Evolutionary conservation across 2,888 invertebrate species (phyloP).

Genomic region (Leptopilina drosophilae): DNA sequence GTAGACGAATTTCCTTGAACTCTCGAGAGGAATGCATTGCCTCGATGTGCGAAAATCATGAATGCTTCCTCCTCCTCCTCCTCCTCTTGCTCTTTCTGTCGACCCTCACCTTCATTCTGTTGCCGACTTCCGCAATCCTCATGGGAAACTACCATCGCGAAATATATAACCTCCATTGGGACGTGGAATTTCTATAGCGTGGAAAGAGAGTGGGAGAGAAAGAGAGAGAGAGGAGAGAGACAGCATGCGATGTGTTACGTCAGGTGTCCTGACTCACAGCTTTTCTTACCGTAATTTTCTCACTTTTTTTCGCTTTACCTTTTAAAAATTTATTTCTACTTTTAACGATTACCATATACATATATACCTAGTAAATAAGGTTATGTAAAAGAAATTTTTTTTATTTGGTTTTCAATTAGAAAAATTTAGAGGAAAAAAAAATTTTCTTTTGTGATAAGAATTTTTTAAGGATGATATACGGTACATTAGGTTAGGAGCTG

Average conservation of each 20-base stretch:
- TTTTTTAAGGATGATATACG: neutral
- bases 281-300: slow-evolving; percentile 9
- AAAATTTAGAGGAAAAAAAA: too few relatives aligned
- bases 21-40: slow-evolving; percentile 52
- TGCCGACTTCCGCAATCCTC: slow-evolving; percentile 49
- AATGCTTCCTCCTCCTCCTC: slow-evolving; percentile 48
- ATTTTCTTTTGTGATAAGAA: too few relatives aligned
- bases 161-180: slow-evolving; percentile 48
- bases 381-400: too few relatives aligned
- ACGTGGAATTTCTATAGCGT: slow-evolving; percentile 57
- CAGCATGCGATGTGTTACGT: slow-evolving; percentile 55
- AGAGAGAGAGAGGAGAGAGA: slow-evolving; percentile 49
- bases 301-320: neutral
- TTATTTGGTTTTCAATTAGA: too few relatives aligned
- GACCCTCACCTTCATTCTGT: slow-evolving; percentile 45
- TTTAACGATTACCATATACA: too few relatives aligned
- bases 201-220: slow-evolving; percentile 43
- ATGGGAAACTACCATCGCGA: slow-evolving; percentile 52
- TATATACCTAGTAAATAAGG: too few relatives aligned
- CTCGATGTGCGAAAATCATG: slow-evolving; percentile 52
- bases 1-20: slow-evolving; percentile 47
- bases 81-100: neutral
- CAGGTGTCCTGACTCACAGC: slow-evolving; percentile 51
- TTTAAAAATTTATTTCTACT: too few relatives aligned
- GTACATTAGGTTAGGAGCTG: neutral